phyloP scores from a whole-genome alignment of 2,113 vertebrate genomes.

The Alces alces region DNA sequence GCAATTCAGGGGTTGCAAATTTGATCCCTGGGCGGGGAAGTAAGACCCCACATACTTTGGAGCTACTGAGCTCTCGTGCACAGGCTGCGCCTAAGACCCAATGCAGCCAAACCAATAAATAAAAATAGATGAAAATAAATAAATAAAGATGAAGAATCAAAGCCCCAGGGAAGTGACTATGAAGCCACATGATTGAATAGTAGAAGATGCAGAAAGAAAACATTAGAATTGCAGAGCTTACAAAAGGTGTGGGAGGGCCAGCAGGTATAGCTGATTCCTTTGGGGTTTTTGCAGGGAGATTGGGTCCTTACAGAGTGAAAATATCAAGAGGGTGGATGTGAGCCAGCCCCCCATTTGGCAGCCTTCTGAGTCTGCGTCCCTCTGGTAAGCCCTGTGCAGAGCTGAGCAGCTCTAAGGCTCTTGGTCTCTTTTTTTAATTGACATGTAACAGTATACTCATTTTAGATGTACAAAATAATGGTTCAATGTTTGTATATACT shows the following conservation, averaged over 20 bases:
- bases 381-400: not conserved
- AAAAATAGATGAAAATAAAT: too few species aligned
- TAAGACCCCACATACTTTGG: too few species aligned
- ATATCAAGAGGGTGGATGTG: not conserved
- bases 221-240: not conserved
- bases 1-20: too few species aligned
- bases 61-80: too few species aligned
- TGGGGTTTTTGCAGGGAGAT: not conserved
- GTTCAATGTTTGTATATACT: not conserved
- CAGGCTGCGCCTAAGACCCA: too few species aligned
- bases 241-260: not conserved
- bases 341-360: not conserved
- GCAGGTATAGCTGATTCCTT: not conserved
- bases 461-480: not conserved
- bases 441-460: not conserved
- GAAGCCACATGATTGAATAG: not conserved
- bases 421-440: not conserved
- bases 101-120: too few species aligned
- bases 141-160: not conserved
- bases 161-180: not conserved
- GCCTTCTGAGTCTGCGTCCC: not conserved
- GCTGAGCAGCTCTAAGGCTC: conserved; percentile 17
- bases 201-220: not conserved
- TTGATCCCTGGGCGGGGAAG: too few species aligned
- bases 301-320: not conserved